These are phyloP conservation scores for Callipepla californica DNA, from an alignment of 2,113 vertebrate species.

Conservation along the genomic window DNA sequence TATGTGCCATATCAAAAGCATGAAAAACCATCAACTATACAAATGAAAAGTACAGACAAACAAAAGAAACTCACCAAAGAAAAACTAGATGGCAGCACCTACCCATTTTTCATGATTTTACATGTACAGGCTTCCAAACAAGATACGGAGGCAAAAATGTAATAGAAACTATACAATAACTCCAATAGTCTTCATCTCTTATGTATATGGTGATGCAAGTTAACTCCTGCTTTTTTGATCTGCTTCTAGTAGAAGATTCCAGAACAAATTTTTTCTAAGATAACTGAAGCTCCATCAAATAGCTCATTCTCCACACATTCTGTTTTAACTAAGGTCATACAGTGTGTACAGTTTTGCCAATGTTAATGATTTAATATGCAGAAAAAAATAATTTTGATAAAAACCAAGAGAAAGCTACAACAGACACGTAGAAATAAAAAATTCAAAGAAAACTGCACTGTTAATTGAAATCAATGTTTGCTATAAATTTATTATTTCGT, in stretches of 20 bases:
- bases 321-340: background rate
- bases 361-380: background rate
- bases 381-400: background rate
- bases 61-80: conserved; percentile 14
- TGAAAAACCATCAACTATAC: background rate
- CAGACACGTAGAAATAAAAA: background rate
- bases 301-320: background rate
- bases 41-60: background rate
- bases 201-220: background rate
- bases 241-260: background rate
- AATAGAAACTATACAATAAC: background rate
- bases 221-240: background rate
- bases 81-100: conserved; percentile 76
- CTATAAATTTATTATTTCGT: background rate
- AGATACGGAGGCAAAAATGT: background rate
- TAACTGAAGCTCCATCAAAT: background rate
- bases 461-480: background rate
- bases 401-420: background rate
- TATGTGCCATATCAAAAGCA: background rate
- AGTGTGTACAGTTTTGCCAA: background rate
- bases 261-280: background rate
- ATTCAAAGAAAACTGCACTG: background rate
- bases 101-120: conserved; percentile 33
- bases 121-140: background rate
- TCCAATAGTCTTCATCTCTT: background rate